phyloP scores from a whole-genome alignment of 2,888 invertebrate species.

The Branchipolynoe longqiensis region DNA sequence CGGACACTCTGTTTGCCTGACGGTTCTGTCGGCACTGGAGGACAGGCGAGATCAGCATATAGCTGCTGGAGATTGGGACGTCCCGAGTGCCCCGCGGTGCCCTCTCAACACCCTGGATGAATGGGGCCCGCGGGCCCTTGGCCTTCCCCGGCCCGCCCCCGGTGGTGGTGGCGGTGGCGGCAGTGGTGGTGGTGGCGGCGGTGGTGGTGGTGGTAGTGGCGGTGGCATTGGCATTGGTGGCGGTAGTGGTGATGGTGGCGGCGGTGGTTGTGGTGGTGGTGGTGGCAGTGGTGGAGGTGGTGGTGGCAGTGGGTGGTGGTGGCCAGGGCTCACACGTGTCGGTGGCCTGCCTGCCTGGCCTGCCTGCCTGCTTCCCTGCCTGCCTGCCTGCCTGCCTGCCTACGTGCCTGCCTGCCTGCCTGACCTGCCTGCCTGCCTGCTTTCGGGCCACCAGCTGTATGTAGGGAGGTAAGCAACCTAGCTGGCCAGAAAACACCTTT shows the following conservation, averaged over 20 bases:
- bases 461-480: conserved; percentile 53
- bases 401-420: too few relatives aligned
- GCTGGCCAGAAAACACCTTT: conserved; percentile 50
- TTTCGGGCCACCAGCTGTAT: conserved; percentile 34
- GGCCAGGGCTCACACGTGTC: too few relatives aligned
- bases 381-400: too few relatives aligned
- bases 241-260: too few relatives aligned
- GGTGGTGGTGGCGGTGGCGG: not conserved
- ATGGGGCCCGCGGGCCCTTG: not conserved
- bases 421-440: too few relatives aligned
- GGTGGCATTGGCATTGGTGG: too few relatives aligned
- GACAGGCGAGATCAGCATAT: not conserved
- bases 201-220: too few relatives aligned
- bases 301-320: too few relatives aligned
- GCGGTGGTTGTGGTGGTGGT: too few relatives aligned
- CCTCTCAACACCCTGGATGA: conserved; percentile 41
- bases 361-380: too few relatives aligned
- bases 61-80: conserved; percentile 20
- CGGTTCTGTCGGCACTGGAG: conserved; percentile 20
- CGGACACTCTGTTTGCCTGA: conserved; percentile 32
- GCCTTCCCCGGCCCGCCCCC: not conserved
- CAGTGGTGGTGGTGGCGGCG: not conserved
- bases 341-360: too few relatives aligned
- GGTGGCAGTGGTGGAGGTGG: too few relatives aligned
- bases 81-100: conserved; percentile 24